These are phyloP conservation scores for Zhuqinia jingwanae DNA, from an alignment of 2,888 invertebrate genomes.

Conservation along the genomic window DNA sequence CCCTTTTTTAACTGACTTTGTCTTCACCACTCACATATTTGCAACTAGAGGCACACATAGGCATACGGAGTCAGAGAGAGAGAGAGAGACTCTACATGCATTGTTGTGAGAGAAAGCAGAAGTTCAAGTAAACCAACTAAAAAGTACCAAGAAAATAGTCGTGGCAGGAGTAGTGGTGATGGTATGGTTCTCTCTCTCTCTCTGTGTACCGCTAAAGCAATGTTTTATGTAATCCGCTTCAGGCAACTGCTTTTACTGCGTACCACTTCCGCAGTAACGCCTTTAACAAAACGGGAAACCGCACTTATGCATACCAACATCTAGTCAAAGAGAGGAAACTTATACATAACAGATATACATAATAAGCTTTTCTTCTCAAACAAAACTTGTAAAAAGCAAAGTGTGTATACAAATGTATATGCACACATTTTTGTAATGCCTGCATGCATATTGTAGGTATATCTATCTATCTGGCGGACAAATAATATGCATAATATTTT, in stretches of 20 bases:
- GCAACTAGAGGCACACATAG: not conserved
- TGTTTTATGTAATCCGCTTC: slow-evolving; percentile 68
- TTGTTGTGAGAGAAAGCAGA: slow-evolving; percentile 53
- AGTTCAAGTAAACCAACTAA: slow-evolving; percentile 46
- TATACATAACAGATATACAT: slow-evolving; percentile 7
- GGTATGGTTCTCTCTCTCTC: not conserved
- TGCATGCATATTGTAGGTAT: too few relatives aligned
- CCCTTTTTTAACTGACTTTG: slow-evolving; percentile 27
- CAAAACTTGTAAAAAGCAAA: too few relatives aligned
- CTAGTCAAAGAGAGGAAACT: not conserved
- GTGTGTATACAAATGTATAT: too few relatives aligned
- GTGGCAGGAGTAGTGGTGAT: slow-evolving; percentile 25
- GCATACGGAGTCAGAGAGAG: not conserved
- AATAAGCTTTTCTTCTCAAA: slow-evolving; percentile 5
- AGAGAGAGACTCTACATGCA: too few relatives aligned
- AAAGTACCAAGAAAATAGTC: slow-evolving; percentile 43
- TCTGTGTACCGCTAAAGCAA: slow-evolving; percentile 45
- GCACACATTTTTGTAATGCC: too few relatives aligned
- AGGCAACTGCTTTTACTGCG: slow-evolving; percentile 63
- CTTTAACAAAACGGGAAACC: slow-evolving; percentile 65
- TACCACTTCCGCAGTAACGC: slow-evolving; percentile 63
- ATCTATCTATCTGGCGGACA: not conserved
- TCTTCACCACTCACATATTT: slow-evolving; percentile 51
- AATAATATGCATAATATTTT: slow-evolving; percentile 38
- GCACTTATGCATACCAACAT: slow-evolving; percentile 59